Evolutionary conservation across 2,888 invertebrate species (phyloP), one percentile per base, ranked within the genome.

Genomic region (Horisme vitalbata): DNA sequence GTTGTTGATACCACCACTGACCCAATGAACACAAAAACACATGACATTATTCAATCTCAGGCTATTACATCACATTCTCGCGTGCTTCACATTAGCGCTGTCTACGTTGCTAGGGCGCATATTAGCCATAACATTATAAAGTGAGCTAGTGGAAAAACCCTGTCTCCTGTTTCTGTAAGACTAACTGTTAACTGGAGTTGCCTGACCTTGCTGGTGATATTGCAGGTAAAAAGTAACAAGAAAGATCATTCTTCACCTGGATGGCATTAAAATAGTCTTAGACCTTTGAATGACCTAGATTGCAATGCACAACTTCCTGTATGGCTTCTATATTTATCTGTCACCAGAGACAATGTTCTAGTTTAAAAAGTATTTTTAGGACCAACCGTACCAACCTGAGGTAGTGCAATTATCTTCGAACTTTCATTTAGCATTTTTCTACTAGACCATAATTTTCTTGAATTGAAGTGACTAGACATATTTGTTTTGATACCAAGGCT

Each of bases 11-110:
- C 83, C 73, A 72, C 76, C 75, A 78, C 78, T 84, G 81, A 83
- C 82, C 84, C 72, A 79, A 78, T 83, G 80, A 84, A 84, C 72
- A 84, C 83, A 83, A 84, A 76, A 83, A 83, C 86, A 85, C 83
- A 83, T 84, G 83, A 75, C 75, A 52, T 47, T 38, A 43, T 45
- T 14, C 45, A 54, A 56, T 54, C 71, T 75, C 75, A 71, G 68
- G 68, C 65, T 74, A 79, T 86, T 87, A 87, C 86, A 87, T 87
- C 87, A 87, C 71, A 75, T 63, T 45, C 65, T 66, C 59, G 61
- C 72, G 67, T 71, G 71, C 74, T 74, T 69, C 59, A 58, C 52
- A 70, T 65, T 71, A 68, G 64, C 56, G 59, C 63, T 74, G 68
- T 68, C 64, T 68, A 71, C 71, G 80, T 81, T 80, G 79, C 76